Conservation (phyloP, 1,140 invertebrate genomes). For the Scaptomyza hsui region DNA sequence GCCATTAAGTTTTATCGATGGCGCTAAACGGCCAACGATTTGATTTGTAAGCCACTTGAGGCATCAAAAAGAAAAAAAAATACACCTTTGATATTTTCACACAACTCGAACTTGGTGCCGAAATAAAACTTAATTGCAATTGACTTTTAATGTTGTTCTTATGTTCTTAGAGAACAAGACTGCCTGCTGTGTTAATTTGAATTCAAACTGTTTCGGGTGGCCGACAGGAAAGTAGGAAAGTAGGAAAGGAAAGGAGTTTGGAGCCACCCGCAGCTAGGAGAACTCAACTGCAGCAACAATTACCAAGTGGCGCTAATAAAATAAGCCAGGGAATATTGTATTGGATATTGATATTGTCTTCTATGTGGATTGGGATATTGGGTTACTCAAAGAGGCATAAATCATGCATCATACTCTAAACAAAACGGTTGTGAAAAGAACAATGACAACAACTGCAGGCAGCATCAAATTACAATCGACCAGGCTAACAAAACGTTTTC, state of each 20-base stretch:
- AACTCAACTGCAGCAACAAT: background rate
- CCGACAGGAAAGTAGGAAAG: background rate
- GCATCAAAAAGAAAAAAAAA: conserved; percentile 29
- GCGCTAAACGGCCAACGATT: conserved; percentile 58
- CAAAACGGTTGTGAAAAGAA: conserved; percentile 58
- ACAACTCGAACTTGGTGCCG: conserved; percentile 48
- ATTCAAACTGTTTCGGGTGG: conserved; percentile 75
- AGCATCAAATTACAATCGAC: conserved; percentile 64
- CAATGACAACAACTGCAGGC: conserved; percentile 34
- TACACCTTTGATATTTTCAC: conserved; percentile 76
- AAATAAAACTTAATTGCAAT: conserved; percentile 77
- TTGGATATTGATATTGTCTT: conserved; percentile 23
- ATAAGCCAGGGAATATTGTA: conserved; percentile 7
- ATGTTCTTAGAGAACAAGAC: conserved; percentile 28
- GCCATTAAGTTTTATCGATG: conserved; percentile 83
- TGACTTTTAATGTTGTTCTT: conserved; percentile 78
- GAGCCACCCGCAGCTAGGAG: conserved; percentile 24
- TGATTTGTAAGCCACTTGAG: conserved; percentile 78
- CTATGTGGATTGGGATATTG: conserved; percentile 6
- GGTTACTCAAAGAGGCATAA: conserved; percentile 67
- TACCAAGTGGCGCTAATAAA: conserved; percentile 47
- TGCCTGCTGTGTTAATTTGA: conserved; percentile 77
- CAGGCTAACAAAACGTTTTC: conserved; percentile 62
- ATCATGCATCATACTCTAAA: conserved; percentile 67
- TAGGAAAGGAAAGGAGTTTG: background rate